phyloP scores from a whole-genome alignment of 2,888 invertebrate species.

The Dermolepida albohirtum region DNA sequence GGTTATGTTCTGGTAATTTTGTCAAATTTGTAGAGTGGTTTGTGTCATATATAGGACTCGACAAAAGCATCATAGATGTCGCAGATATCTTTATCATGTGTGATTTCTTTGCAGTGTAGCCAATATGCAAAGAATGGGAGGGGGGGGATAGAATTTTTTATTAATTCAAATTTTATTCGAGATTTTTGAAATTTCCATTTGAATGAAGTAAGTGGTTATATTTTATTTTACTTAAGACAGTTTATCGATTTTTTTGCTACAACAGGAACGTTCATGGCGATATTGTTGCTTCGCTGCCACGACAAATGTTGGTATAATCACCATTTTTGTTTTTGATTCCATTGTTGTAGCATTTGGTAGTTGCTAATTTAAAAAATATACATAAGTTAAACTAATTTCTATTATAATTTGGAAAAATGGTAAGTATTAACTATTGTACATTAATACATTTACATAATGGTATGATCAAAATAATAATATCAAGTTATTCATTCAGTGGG shows the following conservation, averaged over 20 bases:
- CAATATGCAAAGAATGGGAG: too few species aligned
- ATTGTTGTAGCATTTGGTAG: constrained; percentile 20
- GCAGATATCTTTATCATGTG: too few species aligned
- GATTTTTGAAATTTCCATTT: too few species aligned
- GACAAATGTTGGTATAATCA: constrained; percentile 13
- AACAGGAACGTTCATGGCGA: not conserved
- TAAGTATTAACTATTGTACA: not conserved
- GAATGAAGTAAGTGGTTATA: too few species aligned
- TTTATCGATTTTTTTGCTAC: not conserved
- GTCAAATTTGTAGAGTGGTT: too few species aligned
- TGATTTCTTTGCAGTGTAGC: too few species aligned
- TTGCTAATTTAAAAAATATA: constrained; percentile 22
- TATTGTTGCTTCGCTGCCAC: constrained; percentile 9
- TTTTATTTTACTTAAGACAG: not conserved
- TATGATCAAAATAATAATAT: not conserved
- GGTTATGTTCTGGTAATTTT: too few species aligned
- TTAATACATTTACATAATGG: not conserved
- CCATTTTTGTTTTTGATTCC: constrained; percentile 41
- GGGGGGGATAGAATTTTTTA: too few species aligned
- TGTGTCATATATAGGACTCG: too few species aligned
- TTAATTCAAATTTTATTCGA: too few species aligned
- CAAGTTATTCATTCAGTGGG: constrained; percentile 13
- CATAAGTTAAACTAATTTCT: constrained; percentile 28
- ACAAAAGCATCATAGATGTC: too few species aligned
- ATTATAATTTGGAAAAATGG: constrained; percentile 23